Conservation (phyloP, 2,113 vertebrate species). For the Empidonax alnorum region DNA sequence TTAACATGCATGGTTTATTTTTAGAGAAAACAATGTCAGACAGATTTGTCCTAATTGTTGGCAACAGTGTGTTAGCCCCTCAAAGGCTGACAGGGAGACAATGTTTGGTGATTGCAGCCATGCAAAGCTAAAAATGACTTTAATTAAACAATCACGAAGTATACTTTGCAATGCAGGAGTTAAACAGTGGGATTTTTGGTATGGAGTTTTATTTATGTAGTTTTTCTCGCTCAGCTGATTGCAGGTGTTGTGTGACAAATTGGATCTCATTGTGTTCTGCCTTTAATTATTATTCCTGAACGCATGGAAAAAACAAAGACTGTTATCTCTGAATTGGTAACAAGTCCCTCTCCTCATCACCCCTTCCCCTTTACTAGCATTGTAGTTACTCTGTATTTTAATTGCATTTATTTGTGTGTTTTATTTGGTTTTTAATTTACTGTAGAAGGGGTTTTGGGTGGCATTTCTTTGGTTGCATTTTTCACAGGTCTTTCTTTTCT, state of each 20-base stretch:
- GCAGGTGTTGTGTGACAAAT: constrained; percentile 65
- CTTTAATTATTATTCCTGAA: constrained; percentile 35
- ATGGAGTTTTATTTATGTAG: constrained; percentile 12
- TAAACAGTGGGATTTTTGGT: constrained; percentile 12
- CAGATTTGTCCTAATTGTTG: constrained; percentile 73
- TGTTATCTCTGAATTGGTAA: neutral
- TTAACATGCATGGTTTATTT: constrained; percentile 73
- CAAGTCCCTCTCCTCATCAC: neutral
- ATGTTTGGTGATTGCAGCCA: constrained; percentile 71
- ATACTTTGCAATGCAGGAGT: constrained; percentile 18
- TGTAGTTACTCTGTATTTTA: neutral
- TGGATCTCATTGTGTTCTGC: constrained; percentile 7
- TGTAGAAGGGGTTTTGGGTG: neutral
- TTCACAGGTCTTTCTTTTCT: neutral
- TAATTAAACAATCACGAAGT: constrained; percentile 63
- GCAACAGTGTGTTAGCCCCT: constrained; percentile 61
- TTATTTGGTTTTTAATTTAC: neutral
- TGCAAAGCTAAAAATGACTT: constrained; percentile 65
- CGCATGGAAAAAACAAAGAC: neutral
- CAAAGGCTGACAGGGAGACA: constrained; percentile 69
- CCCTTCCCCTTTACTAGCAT: neutral
- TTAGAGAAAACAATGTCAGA: constrained; percentile 71
- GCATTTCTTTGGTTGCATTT: neutral
- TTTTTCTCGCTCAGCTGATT: constrained; percentile 20
- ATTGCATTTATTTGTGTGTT: neutral